A percentile compares a stretch with the other conserved stretches of the same genome.
These are phyloP conservation scores for Rhynchonycteris naso DNA, from an alignment of 2,797 vertebrate species.

Conservation along the genomic window DNA sequence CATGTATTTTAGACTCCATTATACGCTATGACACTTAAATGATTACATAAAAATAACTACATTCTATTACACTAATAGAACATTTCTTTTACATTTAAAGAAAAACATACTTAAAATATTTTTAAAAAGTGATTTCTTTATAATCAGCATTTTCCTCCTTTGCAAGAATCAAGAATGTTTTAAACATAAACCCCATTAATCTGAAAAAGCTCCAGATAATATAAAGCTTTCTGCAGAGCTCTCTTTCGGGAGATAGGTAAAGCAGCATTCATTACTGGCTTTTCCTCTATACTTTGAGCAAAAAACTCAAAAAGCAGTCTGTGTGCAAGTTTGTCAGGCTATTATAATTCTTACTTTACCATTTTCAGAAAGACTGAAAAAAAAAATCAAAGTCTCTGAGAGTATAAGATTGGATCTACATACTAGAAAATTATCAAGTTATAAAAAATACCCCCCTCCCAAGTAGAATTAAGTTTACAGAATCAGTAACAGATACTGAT, in stretches of 20 bases:
- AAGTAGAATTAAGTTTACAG: neutral
- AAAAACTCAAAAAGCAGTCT: neutral
- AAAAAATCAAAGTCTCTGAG: neutral
- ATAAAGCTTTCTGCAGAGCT: slow-evolving; percentile 1
- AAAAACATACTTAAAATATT: neutral
- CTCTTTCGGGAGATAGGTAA: neutral
- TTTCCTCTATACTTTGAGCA: slow-evolving; percentile 7
- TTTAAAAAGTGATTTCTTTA: neutral
- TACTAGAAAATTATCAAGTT: neutral
- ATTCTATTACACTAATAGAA: neutral
- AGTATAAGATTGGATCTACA: neutral
- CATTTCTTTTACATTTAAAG: slow-evolving; percentile 18
- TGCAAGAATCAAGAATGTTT: slow-evolving; percentile 6
- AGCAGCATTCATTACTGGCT: neutral
- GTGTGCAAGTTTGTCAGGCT: neutral
- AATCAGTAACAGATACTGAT: neutral
- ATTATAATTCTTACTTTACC: neutral
- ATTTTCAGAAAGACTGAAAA: neutral
- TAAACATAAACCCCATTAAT: slow-evolving; percentile 43
- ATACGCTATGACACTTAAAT: neutral
- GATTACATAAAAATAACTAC: neutral
- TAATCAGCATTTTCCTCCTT: neutral
- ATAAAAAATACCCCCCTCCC: neutral
- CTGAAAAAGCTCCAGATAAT: slow-evolving; percentile 14
- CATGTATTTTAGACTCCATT: neutral